Base-by-base conservation (phyloP, 2,113 vertebrate genomes). In the Podarcis muralis region DNA sequence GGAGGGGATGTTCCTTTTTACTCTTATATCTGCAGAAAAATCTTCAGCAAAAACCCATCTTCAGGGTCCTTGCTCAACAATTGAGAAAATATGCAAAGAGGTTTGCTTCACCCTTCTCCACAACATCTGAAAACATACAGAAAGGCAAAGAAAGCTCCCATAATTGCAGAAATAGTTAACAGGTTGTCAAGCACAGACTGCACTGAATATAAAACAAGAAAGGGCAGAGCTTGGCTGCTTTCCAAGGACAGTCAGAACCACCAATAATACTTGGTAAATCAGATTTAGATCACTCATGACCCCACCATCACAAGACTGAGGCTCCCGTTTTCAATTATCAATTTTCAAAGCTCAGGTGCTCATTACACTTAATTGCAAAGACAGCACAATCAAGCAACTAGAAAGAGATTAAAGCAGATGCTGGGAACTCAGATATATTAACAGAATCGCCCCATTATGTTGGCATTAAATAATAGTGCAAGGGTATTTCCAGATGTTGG, bases 371-470 rank as follows among this genome's bases (percentile, higher is more conserved):
- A 7, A 91, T 88, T 87, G 85, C 83, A 85, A 80, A 84, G 80
- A 68, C 83, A 87, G 71, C 74, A 82, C 91, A 72, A 88, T 62
- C 89, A 40, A 87, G 35, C 90, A 94, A 95, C 80, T 90, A 62
- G 92, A 95, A 94, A 91, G 32, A 32, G 81, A 79, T 79, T 84
- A 92, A 91, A 95, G 78, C 8, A 25, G 91, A 86, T 79, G 85
- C 83, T 89, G 94, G 93, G 88, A 88, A 86, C 93, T 91, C 85
- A 94, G 83, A 37, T 69, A 90, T 84, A 89, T 91, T 91, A 95
- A 92, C 2, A 32, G 91, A 85, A 93, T 93, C 88, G 80, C 93
- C 71, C 62, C 74, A 9, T 59, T 57, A 82, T 15, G 71, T n/a
- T 88, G 57, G 30, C 69, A 88, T 83, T 71, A 83, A 83, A 69